These are phyloP conservation scores for Heterocephalus glaber DNA, from an alignment of 2,113 vertebrate species.

Conservation along the genomic window DNA sequence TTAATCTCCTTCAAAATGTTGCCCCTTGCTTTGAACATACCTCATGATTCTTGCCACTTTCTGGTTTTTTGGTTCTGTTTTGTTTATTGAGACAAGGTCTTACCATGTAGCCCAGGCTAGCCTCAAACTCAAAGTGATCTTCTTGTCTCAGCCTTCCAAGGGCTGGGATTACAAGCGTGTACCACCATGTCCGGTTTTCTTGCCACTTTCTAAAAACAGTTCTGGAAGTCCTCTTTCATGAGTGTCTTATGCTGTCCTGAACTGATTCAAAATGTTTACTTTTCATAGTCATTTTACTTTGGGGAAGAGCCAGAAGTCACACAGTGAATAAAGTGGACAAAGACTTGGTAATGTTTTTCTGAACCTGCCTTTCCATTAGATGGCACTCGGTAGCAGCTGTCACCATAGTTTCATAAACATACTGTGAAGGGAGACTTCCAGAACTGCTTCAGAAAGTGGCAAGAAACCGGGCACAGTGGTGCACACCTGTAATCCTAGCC, in stretches of 20 bases:
- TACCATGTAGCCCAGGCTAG: not conserved
- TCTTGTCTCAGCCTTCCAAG: not conserved
- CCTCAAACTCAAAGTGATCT: not conserved
- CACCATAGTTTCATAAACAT: too few relatives aligned
- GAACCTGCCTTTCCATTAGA: not conserved
- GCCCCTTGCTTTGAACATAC: not conserved
- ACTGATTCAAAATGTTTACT: not conserved
- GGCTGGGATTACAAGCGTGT: not conserved
- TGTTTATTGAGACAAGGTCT: not conserved
- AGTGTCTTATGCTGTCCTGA: not conserved
- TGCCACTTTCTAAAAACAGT: not conserved
- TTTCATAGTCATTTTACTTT: not conserved
- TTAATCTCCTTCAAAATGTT: not conserved
- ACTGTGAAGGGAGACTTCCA: not conserved
- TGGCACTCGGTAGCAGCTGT: too few relatives aligned
- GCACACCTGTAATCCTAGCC: too few relatives aligned
- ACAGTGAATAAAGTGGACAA: not conserved
- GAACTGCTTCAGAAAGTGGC: not conserved
- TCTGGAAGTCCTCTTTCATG: not conserved
- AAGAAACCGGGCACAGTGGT: too few relatives aligned
- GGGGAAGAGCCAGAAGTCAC: not conserved
- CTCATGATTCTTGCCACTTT: not conserved
- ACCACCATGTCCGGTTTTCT: not conserved
- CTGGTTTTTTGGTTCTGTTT: not conserved
- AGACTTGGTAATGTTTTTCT: not conserved